These are phyloP conservation scores for Myiopsitta monachus DNA, from an alignment of 2,113 vertebrate genomes.

Conservation along the genomic window DNA sequence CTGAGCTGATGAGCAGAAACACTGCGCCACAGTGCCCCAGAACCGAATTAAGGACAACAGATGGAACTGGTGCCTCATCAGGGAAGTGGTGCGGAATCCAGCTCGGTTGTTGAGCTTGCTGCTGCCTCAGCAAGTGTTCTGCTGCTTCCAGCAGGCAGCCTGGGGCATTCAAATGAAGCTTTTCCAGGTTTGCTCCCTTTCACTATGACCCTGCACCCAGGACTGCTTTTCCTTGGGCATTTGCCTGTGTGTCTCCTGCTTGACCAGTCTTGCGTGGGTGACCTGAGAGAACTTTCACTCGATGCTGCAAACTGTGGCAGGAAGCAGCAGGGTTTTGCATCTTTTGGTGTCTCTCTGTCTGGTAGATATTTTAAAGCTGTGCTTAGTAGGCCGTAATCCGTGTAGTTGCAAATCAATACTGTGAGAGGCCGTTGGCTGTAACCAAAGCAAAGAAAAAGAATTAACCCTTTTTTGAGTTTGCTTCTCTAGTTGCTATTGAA, in stretches of 20 bases:
- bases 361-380: not conserved
- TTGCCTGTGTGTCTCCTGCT: not conserved
- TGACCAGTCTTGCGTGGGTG: not conserved
- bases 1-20: not conserved
- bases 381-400: not conserved
- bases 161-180: not conserved
- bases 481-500: not conserved
- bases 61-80: not conserved
- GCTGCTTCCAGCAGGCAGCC: not conserved
- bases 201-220: not conserved
- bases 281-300: conserved; percentile 7
- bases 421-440: not conserved
- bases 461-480: not conserved
- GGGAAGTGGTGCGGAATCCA: not conserved
- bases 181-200: not conserved
- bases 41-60: not conserved
- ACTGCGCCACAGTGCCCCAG: not conserved
- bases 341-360: not conserved
- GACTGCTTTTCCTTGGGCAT: not conserved
- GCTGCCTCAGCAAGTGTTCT: not conserved
- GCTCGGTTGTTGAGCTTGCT: not conserved
- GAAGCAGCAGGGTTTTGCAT: conserved; percentile 20
- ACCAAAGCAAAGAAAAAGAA: not conserved
- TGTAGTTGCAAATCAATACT: not conserved
- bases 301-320: not conserved